Evolutionary conservation across 2,797 vertebrate species (phyloP).

Genomic region (Galagoides demidoff): DNA sequence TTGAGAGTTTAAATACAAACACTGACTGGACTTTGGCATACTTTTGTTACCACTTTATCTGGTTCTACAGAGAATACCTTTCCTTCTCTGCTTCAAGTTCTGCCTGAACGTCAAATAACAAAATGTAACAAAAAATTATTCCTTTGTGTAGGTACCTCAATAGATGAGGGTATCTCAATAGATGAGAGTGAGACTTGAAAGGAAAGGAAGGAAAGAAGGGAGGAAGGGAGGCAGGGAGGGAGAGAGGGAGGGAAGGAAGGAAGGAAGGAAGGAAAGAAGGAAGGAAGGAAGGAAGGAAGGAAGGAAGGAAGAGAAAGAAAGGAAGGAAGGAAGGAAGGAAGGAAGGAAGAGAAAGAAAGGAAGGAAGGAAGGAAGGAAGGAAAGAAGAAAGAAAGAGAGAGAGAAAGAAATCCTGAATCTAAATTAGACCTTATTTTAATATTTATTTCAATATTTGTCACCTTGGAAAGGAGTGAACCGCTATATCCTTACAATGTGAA

Average conservation of each 20-base stretch:
- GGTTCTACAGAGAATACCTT: constrained; percentile 1
- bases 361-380: no score
- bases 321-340: no score
- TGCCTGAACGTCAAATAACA: not conserved
- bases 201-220: no score
- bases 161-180: not conserved
- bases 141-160: not conserved
- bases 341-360: no score
- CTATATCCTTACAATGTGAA: not conserved
- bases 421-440: not conserved
- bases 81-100: not conserved
- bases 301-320: no score
- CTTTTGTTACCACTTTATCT: not conserved
- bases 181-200: not conserved
- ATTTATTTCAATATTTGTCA: not conserved
- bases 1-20: constrained; percentile 9
- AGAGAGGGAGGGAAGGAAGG: no score
- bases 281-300: no score
- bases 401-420: constrained; percentile 15
- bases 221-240: no score
- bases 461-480: not conserved
- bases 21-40: not conserved
- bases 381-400: not conserved
- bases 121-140: not conserved
- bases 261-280: no score